A percentile compares a stretch with the other conserved stretches of the same genome.
Conservation (phyloP, 2,797 vertebrate genomes). For the Trematomus bernacchii region DNA sequence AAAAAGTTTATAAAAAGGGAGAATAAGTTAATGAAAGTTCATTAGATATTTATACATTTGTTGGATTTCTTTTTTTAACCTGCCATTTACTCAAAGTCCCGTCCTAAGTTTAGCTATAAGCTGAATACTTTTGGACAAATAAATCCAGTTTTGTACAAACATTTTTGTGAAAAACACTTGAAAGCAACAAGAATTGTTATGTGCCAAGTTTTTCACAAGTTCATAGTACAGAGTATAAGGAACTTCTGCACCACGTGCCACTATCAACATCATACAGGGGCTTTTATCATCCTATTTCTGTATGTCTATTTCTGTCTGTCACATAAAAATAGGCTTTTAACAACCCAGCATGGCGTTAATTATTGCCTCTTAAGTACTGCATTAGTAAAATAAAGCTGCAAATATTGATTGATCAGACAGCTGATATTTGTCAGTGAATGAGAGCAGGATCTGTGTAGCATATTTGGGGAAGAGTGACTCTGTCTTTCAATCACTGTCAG, state of each 20-base stretch:
- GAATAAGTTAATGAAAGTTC: background rate
- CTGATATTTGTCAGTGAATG: slow-evolving; percentile 76
- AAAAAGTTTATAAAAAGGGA: slow-evolving; percentile 19
- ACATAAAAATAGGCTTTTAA: slow-evolving; percentile 90
- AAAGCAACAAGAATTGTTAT: slow-evolving; percentile 40
- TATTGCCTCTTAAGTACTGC: slow-evolving; percentile 81
- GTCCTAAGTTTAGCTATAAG: background rate
- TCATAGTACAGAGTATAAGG: slow-evolving; percentile 35
- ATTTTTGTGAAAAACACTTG: slow-evolving; percentile 29
- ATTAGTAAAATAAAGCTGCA: slow-evolving; percentile 86
- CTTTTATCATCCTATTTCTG: slow-evolving; percentile 84
- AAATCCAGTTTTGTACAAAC: slow-evolving; percentile 19
- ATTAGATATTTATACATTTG: background rate
- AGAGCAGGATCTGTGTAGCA: slow-evolving; percentile 67
- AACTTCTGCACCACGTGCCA: slow-evolving; percentile 55
- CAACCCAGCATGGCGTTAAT: slow-evolving; percentile 84
- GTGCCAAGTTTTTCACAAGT: slow-evolving; percentile 31
- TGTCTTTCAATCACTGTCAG: slow-evolving; percentile 82
- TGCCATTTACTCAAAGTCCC: background rate
- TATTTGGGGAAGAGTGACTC: slow-evolving; percentile 67
- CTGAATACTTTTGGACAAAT: background rate
- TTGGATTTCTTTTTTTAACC: slow-evolving; percentile 26
- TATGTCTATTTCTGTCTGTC: slow-evolving; percentile 87
- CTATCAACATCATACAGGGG: slow-evolving; percentile 71
- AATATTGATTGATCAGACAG: slow-evolving; percentile 85